A percentile compares a stretch with the other conserved stretches of the same genome.
These are phyloP conservation scores for Alitta virens DNA, from an alignment of 2,888 invertebrate genomes.

Conservation along the genomic window DNA sequence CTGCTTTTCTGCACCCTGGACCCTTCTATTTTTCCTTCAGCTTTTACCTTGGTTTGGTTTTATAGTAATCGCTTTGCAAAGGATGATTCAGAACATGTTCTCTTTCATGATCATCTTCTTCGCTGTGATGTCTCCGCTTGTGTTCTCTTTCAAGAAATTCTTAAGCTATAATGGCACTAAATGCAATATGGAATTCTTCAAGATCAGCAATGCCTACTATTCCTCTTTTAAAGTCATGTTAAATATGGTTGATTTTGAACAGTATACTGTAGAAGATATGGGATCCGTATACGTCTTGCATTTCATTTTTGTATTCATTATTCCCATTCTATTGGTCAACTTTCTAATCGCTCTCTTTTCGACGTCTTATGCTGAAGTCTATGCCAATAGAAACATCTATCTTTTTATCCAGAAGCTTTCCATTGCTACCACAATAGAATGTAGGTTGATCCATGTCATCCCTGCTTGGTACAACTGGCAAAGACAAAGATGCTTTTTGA, in stretches of 20 bases:
- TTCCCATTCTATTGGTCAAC: slow-evolving; percentile 4
- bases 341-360: slow-evolving; percentile 8
- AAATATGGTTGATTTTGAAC: background rate
- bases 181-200: background rate
- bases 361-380: background rate
- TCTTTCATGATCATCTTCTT: background rate
- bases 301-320: slow-evolving; percentile 1
- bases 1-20: background rate
- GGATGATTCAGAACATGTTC: background rate
- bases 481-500: background rate
- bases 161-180: background rate
- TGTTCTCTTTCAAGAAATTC: background rate
- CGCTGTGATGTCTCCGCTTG: background rate
- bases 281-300: background rate
- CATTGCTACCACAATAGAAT: background rate
- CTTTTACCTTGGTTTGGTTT: background rate
- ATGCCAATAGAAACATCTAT: background rate
- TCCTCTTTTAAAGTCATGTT: background rate
- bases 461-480: background rate
- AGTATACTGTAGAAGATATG: background rate
- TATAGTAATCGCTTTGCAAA: background rate
- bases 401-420: background rate
- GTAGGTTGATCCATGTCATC: background rate
- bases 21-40: background rate
- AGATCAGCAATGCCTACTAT: background rate